A percentile compares a stretch with the other conserved stretches of the same genome.
phyloP scores from a whole-genome alignment of 2,113 vertebrate species.

The Prochilodus magdalenae region DNA sequence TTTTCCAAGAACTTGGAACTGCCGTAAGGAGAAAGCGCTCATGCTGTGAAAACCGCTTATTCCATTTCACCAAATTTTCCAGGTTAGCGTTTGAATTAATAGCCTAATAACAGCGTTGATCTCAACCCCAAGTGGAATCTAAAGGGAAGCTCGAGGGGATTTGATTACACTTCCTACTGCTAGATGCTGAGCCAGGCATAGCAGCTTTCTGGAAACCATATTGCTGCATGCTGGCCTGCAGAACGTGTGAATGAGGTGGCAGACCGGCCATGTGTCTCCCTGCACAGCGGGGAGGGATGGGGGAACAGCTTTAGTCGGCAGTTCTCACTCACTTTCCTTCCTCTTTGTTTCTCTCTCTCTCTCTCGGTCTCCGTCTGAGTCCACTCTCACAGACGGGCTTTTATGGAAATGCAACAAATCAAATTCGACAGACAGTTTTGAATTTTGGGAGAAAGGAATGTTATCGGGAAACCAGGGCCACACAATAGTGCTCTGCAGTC shows the following conservation, averaged over 20 bases:
- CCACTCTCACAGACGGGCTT: slow-evolving; percentile 8
- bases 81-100: slow-evolving; percentile 32
- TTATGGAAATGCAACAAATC: slow-evolving; percentile 38
- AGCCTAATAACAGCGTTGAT: slow-evolving; percentile 39
- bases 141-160: slow-evolving; percentile 22
- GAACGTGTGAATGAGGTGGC: slow-evolving; percentile 32
- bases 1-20: slow-evolving; percentile 11
- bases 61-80: slow-evolving; percentile 44
- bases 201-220: slow-evolving; percentile 33
- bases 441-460: slow-evolving; percentile 39
- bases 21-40: slow-evolving; percentile 13
- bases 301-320: slow-evolving; percentile 26
- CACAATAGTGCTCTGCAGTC: slow-evolving; percentile 12
- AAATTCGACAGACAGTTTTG: slow-evolving; percentile 28
- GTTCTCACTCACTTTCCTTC: neutral
- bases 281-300: slow-evolving; percentile 1
- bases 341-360: too few relatives aligned
- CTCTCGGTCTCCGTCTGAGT: neutral
- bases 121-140: slow-evolving; percentile 46
- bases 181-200: slow-evolving; percentile 35
- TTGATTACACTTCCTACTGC: slow-evolving; percentile 38
- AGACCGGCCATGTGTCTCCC: neutral
- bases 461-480: slow-evolving; percentile 48
- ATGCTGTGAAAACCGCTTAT: slow-evolving; percentile 21
- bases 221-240: neutral